phyloP scores from a whole-genome alignment of 2,888 invertebrate species.

The Mythimna ferrago region DNA sequence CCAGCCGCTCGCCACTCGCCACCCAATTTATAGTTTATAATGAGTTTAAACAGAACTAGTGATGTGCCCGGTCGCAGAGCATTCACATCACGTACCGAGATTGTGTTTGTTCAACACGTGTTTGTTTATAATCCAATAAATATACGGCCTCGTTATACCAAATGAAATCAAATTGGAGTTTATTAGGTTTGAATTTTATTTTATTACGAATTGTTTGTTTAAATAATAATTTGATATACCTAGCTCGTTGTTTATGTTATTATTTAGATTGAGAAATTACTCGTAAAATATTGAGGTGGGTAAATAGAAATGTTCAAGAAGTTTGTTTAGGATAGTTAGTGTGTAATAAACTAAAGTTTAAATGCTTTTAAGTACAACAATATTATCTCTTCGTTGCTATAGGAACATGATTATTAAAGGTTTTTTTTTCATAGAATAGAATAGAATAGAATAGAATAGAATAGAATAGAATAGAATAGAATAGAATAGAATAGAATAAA shows the following conservation, averaged over 20 bases:
- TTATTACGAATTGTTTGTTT: conserved; percentile 12
- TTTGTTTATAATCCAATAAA: conserved; percentile 35
- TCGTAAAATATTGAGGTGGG: background rate
- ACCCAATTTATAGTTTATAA: conserved; percentile 67
- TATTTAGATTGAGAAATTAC: conserved; percentile 9
- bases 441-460: too few relatives aligned
- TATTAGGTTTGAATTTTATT: conserved; percentile 22
- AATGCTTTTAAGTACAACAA: background rate
- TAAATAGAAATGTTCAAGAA: conserved; percentile 3
- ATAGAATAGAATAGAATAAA: too few relatives aligned
- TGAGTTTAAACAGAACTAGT: conserved; percentile 65
- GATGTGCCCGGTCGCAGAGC: conserved; percentile 21
- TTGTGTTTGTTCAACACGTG: conserved; percentile 16
- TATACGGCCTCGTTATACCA: conserved; percentile 21
- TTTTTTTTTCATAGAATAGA: conserved; percentile 1
- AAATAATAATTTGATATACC: background rate
- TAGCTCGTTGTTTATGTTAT: background rate
- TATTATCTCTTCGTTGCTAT: background rate
- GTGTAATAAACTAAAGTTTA: background rate
- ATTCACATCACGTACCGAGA: conserved; percentile 14
- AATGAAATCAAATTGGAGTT: conserved; percentile 27
- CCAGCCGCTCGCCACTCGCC: conserved; percentile 54
- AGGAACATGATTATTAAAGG: background rate
- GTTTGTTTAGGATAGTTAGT: background rate
- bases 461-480: too few relatives aligned